Evolutionary conservation across 2,888 invertebrate species (phyloP).

Genomic region (Phortica magna): DNA sequence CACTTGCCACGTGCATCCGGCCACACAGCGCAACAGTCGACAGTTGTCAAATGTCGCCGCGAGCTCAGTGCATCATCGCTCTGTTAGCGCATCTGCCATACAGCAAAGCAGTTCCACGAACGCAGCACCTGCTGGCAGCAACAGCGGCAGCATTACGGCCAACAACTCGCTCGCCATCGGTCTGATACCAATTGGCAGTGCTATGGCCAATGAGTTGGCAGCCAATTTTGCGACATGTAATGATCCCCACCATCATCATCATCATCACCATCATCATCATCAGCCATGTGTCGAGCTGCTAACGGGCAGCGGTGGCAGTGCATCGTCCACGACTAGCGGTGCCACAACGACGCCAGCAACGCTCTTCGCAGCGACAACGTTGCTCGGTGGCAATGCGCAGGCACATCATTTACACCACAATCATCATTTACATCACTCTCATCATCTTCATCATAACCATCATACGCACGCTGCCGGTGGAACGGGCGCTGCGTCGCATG

Average conservation of each 20-base stretch:
- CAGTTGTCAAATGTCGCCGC: conserved; percentile 56
- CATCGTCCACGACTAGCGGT: conserved; percentile 13
- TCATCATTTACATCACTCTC: conserved; percentile 63
- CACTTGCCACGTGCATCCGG: conserved; percentile 51
- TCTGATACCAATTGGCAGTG: conserved; percentile 62
- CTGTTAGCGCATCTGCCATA: conserved; percentile 75
- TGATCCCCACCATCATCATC: conserved; percentile 74
- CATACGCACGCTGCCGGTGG: conserved; percentile 49
- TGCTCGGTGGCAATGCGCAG: conserved; percentile 10
- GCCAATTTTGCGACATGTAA: conserved; percentile 72
- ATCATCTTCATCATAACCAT: conserved; percentile 63
- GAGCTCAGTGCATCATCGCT: conserved; percentile 66
- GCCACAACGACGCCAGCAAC: conserved; percentile 46
- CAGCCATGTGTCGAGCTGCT: conserved; percentile 47
- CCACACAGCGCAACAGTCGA: conserved; percentile 72
- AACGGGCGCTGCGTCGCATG: conserved; percentile 59
- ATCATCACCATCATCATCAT: conserved; percentile 75
- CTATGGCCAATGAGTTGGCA: conserved; percentile 67
- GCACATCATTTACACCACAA: conserved; percentile 55
- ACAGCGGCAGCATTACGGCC: background rate
- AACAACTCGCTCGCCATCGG: conserved; percentile 55
- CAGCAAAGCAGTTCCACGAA: conserved; percentile 48
- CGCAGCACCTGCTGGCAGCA: conserved; percentile 43
- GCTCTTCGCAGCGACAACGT: conserved; percentile 54
- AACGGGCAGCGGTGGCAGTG: conserved; percentile 42